Conservation (phyloP, 2,888 invertebrate species). For the Unio pictorum region DNA sequence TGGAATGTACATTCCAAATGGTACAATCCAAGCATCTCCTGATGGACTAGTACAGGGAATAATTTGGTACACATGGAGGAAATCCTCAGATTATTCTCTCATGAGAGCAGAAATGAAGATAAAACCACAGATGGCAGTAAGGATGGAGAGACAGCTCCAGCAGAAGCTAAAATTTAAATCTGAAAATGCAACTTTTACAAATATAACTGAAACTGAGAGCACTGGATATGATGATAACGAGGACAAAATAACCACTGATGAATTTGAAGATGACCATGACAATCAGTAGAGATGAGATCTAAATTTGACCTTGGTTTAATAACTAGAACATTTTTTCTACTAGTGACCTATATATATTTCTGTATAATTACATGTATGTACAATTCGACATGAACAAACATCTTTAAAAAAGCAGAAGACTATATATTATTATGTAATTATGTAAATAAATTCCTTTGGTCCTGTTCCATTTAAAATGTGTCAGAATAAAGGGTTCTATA, state of each 20-base stretch:
- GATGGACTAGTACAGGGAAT: slow-evolving; percentile 58
- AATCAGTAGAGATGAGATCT: slow-evolving; percentile 1
- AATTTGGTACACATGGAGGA: slow-evolving; percentile 60
- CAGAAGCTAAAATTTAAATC: neutral
- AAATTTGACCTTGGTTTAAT: neutral
- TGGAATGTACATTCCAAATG: slow-evolving; percentile 48
- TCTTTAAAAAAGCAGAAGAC: too few relatives aligned
- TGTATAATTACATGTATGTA: too few relatives aligned
- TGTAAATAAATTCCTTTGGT: too few relatives aligned
- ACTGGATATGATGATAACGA: slow-evolving; percentile 6
- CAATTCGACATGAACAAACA: too few relatives aligned
- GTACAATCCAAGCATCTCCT: slow-evolving; percentile 31
- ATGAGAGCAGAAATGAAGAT: slow-evolving; percentile 56
- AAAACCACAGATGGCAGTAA: slow-evolving; percentile 43
- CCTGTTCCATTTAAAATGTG: too few relatives aligned
- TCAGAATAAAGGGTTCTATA: too few relatives aligned
- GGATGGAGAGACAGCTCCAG: slow-evolving; percentile 28
- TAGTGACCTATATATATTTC: too few relatives aligned
- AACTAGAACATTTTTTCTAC: too few relatives aligned
- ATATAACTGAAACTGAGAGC: slow-evolving; percentile 1
- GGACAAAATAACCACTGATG: neutral
- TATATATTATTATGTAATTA: too few relatives aligned
- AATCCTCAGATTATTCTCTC: slow-evolving; percentile 51
- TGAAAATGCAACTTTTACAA: neutral
- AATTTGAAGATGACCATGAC: slow-evolving; percentile 2